Conservation (phyloP, 2,113 vertebrate species). For the Anolis carolinensis region DNA sequence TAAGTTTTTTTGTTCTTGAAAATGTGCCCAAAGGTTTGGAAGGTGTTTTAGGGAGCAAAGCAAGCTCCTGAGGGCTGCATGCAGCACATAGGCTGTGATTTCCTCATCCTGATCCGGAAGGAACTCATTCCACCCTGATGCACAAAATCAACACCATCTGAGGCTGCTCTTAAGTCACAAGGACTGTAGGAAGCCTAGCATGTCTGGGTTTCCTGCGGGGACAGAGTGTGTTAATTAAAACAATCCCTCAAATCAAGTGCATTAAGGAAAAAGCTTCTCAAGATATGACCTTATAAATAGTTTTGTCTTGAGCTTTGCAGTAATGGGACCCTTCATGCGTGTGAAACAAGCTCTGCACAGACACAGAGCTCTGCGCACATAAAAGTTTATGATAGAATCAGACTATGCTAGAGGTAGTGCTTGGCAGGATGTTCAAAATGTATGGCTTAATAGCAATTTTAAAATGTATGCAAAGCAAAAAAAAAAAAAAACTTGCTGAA, state of each 20-base stretch:
- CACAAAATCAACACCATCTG: neutral
- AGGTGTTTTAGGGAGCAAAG: no score
- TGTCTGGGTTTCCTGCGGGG: neutral
- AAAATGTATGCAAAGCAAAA: neutral
- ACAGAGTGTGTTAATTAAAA: neutral
- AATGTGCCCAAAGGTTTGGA: no score
- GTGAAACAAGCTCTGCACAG: neutral
- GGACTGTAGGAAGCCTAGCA: neutral
- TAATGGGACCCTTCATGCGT: neutral
- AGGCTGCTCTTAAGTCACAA: neutral
- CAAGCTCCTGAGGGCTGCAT: no score
- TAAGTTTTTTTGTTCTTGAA: no score
- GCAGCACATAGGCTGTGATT: no score
- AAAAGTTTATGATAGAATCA: neutral
- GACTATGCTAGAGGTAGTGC: fast-evolving
- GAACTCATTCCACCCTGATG: neutral
- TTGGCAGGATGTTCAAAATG: neutral
- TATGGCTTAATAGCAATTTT: neutral
- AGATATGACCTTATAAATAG: neutral
- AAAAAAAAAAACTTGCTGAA: no score
- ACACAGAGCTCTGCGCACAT: neutral
- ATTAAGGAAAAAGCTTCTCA: neutral
- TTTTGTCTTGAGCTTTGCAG: neutral
- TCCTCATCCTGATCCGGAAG: neutral
- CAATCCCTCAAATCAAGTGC: neutral